A percentile compares a stretch with the other conserved stretches of the same genome.
Evolutionary conservation across 2,888 invertebrate species (phyloP).

Genomic region (Prostheceraeus crozeri): DNA sequence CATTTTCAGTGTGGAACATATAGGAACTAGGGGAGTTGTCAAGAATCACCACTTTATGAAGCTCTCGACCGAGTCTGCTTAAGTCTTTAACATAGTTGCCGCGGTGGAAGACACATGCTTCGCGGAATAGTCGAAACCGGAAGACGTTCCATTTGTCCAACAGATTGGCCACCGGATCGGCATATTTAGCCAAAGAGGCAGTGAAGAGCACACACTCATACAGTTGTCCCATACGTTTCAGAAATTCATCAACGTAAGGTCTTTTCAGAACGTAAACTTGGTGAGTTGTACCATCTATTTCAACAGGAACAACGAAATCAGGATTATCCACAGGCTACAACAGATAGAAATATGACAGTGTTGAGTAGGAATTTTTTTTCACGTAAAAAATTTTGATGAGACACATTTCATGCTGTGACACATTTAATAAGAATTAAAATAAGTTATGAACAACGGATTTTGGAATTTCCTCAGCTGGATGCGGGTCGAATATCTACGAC

Average conservation of each 20-base stretch:
- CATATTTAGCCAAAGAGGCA: constrained; percentile 97
- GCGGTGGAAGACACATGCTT: constrained; percentile 98
- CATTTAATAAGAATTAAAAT: no score
- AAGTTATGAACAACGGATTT: no score
- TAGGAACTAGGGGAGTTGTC: constrained; percentile 99
- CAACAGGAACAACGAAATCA: constrained; percentile 98
- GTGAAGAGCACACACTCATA: constrained; percentile 99
- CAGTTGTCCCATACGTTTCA: constrained; percentile 90
- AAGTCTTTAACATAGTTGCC: constrained; percentile 99
- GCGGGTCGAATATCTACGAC: no score
- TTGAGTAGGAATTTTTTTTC: not conserved
- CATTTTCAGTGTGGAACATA: constrained; percentile 99
- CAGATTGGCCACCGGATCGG: constrained; percentile 97
- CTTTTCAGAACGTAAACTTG: constrained; percentile 94
- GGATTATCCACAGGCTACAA: constrained; percentile 79
- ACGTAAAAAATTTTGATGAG: not conserved
- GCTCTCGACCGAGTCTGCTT: constrained; percentile 87
- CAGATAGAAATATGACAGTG: constrained; percentile 1
- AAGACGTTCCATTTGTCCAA: constrained; percentile 90
- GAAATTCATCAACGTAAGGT: constrained; percentile 97
- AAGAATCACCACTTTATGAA: constrained; percentile 91
- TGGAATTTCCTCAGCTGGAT: no score
- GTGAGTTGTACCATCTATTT: constrained; percentile 97
- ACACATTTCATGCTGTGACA: not conserved
- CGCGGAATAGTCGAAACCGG: constrained; percentile 87